Evolutionary conservation across 1,140 invertebrate species (phyloP).

Genomic region (Euglossa dilemma): DNA sequence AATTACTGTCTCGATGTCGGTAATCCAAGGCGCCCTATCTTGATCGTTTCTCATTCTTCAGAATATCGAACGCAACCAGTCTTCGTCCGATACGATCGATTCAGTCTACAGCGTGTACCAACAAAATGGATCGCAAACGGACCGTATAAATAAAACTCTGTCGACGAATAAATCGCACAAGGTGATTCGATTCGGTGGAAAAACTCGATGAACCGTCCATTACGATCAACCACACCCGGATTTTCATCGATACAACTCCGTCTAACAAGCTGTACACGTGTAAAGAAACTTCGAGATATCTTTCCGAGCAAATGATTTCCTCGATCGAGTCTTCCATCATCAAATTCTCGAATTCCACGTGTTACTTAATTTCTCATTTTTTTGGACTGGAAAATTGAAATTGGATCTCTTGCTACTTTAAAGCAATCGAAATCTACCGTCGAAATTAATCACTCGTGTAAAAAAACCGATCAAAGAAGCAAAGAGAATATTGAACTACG

Average conservation of each 20-base stretch:
- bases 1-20: slow-evolving; percentile 11
- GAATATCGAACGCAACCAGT: slow-evolving; percentile 13
- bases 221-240: too few relatives aligned
- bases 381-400: slow-evolving; percentile 67
- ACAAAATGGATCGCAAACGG: background rate
- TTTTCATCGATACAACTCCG: too few relatives aligned
- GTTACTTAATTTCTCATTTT: too few relatives aligned
- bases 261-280: too few relatives aligned
- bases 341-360: too few relatives aligned
- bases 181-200: background rate
- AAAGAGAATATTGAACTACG: slow-evolving; percentile 36
- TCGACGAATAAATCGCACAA: background rate
- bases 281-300: too few relatives aligned
- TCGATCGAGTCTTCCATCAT: too few relatives aligned
- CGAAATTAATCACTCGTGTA: background rate
- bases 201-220: too few relatives aligned
- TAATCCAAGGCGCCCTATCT: slow-evolving; percentile 10
- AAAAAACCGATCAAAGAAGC: slow-evolving; percentile 31
- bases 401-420: slow-evolving; percentile 72
- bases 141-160: background rate
- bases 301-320: too few relatives aligned
- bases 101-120: background rate
- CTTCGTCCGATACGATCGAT: background rate
- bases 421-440: too few relatives aligned
- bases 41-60: slow-evolving; percentile 11